phyloP scores from a whole-genome alignment of 2,797 vertebrate genomes.

The Zenarchopterus dispar region DNA sequence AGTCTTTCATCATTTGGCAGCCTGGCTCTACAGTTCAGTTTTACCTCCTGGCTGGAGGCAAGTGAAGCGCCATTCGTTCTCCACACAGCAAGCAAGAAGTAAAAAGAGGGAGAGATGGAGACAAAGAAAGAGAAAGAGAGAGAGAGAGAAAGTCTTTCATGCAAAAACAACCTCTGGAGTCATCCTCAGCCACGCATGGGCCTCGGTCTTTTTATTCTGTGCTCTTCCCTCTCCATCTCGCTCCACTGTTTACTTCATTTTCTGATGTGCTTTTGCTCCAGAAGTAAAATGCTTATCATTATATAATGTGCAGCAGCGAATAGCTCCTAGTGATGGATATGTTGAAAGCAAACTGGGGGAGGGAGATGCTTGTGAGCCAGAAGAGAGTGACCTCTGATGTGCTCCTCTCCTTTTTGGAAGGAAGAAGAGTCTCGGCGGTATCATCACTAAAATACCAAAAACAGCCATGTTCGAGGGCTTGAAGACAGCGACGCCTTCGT shows the following conservation, averaged over 20 bases:
- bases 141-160: slow-evolving; percentile 74
- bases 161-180: slow-evolving; percentile 82
- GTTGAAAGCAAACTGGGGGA: slow-evolving; percentile 72
- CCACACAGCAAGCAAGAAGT: slow-evolving; percentile 65
- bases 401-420: slow-evolving; percentile 63
- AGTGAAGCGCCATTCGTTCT: slow-evolving; percentile 75
- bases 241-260: slow-evolving; percentile 61
- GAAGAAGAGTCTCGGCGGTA: slow-evolving; percentile 63
- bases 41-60: slow-evolving; percentile 85
- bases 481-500: slow-evolving; percentile 56
- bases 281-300: slow-evolving; percentile 78
- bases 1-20: slow-evolving; percentile 86
- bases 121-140: slow-evolving; percentile 50
- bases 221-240: slow-evolving; percentile 54
- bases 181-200: slow-evolving; percentile 72
- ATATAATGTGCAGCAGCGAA: slow-evolving; percentile 79
- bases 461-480: slow-evolving; percentile 48
- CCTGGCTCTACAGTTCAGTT: slow-evolving; percentile 79
- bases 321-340: slow-evolving; percentile 75
- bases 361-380: slow-evolving; percentile 63
- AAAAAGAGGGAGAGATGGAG: slow-evolving; percentile 56
- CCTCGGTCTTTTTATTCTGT: slow-evolving; percentile 58
- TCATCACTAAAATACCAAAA: slow-evolving; percentile 64
- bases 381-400: slow-evolving; percentile 70
- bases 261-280: slow-evolving; percentile 66